Evolutionary conservation across 1,140 invertebrate genomes (phyloP).

Genomic region (Matsumurasca onukii): DNA sequence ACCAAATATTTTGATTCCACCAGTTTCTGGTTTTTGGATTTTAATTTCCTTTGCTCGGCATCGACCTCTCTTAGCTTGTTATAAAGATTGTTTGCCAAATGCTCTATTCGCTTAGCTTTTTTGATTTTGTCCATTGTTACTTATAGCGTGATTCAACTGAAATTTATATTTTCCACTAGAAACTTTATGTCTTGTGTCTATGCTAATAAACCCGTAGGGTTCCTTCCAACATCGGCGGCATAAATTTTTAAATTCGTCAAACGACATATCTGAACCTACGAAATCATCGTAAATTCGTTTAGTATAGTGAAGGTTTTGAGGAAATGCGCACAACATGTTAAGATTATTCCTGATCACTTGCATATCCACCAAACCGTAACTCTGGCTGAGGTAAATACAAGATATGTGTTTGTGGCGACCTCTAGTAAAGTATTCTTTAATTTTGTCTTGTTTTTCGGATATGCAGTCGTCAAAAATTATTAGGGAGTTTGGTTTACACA

Average conservation of each 20-base stretch:
- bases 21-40: background rate
- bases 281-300: slow-evolving; percentile 7
- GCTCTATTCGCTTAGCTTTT: slow-evolving; percentile 16
- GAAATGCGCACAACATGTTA: background rate
- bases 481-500: background rate
- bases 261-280: background rate
- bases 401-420: slow-evolving; percentile 4
- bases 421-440: slow-evolving; percentile 11
- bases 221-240: background rate
- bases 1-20: background rate
- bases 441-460: background rate
- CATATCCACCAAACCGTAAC: background rate
- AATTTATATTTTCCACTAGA: background rate
- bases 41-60: background rate
- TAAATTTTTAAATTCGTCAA: background rate
- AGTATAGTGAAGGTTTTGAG: background rate
- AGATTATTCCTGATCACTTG: background rate
- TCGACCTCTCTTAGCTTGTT: background rate
- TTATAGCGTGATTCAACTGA: background rate
- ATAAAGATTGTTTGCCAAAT: slow-evolving; percentile 15
- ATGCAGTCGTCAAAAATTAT: too few species aligned
- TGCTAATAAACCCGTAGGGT: background rate
- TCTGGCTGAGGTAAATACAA: slow-evolving; percentile 3
- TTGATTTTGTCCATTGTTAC: slow-evolving; percentile 9
- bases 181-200: background rate